Percentiles rank a stretch among this genome's conserved stretches.
phyloP scores from a whole-genome alignment of 2,113 vertebrate genomes.

The Mystacornis crossleyi region DNA sequence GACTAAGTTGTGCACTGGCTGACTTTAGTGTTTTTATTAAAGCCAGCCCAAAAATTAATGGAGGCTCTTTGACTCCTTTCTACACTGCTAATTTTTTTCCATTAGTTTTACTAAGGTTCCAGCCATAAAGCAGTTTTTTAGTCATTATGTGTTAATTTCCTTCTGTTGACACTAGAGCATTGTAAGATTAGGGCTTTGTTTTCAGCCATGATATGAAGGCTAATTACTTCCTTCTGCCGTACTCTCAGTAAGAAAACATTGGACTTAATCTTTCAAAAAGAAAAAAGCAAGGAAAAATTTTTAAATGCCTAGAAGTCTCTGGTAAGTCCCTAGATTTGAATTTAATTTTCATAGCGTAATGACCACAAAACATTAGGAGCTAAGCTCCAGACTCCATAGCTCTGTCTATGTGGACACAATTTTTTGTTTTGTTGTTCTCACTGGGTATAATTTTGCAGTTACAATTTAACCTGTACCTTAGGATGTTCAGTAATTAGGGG shows the following conservation, averaged over 20 bases:
- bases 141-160: neutral
- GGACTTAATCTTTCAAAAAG: neutral
- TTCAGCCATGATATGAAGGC: slow-evolving; percentile 32
- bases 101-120: neutral
- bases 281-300: neutral
- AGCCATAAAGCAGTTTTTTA: neutral
- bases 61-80: neutral
- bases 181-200: slow-evolving; percentile 40
- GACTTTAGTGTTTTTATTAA: neutral
- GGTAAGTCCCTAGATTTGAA: neutral
- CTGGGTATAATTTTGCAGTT: neutral
- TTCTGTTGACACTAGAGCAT: slow-evolving; percentile 7
- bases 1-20: neutral
- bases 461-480: neutral
- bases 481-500: neutral
- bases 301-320: neutral
- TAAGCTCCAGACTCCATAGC: neutral
- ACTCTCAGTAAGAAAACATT: neutral
- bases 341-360: neutral
- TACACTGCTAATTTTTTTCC: neutral
- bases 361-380: neutral
- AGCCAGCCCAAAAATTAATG: neutral
- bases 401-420: neutral
- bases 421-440: neutral
- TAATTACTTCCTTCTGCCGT: slow-evolving; percentile 47